Conservation (phyloP, 2,888 invertebrate species). For the Argyra leucocephala region DNA sequence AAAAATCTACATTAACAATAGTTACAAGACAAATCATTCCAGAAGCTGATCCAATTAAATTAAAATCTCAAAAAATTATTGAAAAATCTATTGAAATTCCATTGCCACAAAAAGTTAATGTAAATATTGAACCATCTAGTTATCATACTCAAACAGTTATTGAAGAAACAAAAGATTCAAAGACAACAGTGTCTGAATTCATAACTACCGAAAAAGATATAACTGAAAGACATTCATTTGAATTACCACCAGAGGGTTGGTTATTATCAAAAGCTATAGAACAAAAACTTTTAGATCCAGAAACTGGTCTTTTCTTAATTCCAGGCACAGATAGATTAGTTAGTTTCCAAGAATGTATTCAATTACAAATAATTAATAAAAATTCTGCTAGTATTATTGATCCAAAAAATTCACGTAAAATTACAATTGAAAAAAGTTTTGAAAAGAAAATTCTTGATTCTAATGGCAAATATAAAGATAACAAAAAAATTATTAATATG, state of each 20-base stretch:
- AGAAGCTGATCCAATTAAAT: slow-evolving; percentile 35
- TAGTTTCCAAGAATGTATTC: slow-evolving; percentile 78
- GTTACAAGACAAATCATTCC: slow-evolving; percentile 48
- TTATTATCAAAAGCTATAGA: slow-evolving; percentile 72
- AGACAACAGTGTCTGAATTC: slow-evolving; percentile 45
- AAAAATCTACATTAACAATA: slow-evolving; percentile 50
- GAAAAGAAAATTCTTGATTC: slow-evolving; percentile 69
- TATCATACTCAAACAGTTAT: slow-evolving; percentile 12
- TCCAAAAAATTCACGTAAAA: slow-evolving; percentile 58
- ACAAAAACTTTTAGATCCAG: slow-evolving; percentile 70
- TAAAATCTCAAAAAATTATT: slow-evolving; percentile 34
- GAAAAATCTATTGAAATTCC: slow-evolving; percentile 40
- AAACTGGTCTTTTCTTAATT: slow-evolving; percentile 73
- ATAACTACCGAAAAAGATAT: slow-evolving; percentile 43
- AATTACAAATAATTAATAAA: slow-evolving; percentile 74
- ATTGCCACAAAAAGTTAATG: slow-evolving; percentile 27
- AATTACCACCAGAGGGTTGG: slow-evolving; percentile 78
- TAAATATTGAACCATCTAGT: slow-evolving; percentile 14
- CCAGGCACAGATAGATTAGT: slow-evolving; percentile 77
- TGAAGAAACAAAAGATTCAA: slow-evolving; percentile 36
- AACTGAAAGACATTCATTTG: slow-evolving; percentile 60
- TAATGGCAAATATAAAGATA: slow-evolving; percentile 62
- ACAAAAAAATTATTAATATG: slow-evolving; percentile 54
- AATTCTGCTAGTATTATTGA: slow-evolving; percentile 75
- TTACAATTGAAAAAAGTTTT: slow-evolving; percentile 61